These are phyloP conservation scores for Bothrops jararaca DNA, from an alignment of 2,113 vertebrate genomes.

Conservation along the genomic window DNA sequence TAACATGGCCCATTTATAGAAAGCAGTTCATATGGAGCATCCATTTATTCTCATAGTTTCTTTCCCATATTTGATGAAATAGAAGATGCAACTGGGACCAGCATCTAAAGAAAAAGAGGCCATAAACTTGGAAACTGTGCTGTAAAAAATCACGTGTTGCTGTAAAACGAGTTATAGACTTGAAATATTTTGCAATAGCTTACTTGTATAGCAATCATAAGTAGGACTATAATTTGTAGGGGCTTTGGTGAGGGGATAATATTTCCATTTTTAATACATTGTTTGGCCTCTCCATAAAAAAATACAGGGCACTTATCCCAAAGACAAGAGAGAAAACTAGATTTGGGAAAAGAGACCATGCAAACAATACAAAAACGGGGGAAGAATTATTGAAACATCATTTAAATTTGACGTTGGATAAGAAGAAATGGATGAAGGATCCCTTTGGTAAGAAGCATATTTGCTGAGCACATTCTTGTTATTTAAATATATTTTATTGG, in stretches of 20 bases:
- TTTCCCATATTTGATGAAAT: conserved; percentile 80
- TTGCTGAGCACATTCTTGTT: neutral
- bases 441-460: neutral
- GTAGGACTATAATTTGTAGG: conserved; percentile 51
- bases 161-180: conserved; percentile 60
- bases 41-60: conserved; percentile 73
- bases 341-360: neutral
- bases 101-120: conserved; percentile 59
- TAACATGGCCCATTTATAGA: conserved; percentile 68
- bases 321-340: conserved; percentile 18
- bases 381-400: conserved; percentile 4
- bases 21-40: conserved; percentile 72
- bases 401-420: neutral
- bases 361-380: conserved; percentile 8
- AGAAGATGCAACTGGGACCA: conserved; percentile 71
- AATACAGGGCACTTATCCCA: conserved; percentile 42
- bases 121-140: conserved; percentile 67
- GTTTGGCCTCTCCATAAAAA: conserved; percentile 44
- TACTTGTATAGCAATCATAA: conserved; percentile 42
- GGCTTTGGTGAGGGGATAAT: conserved; percentile 33
- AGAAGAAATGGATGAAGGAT: neutral
- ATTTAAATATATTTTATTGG: no score
- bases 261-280: conserved; percentile 54
- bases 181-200: conserved; percentile 55
- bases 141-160: conserved; percentile 66